Evolutionary conservation across 2,113 vertebrate species (phyloP).

Genomic region (Genyomyrus donnyi): DNA sequence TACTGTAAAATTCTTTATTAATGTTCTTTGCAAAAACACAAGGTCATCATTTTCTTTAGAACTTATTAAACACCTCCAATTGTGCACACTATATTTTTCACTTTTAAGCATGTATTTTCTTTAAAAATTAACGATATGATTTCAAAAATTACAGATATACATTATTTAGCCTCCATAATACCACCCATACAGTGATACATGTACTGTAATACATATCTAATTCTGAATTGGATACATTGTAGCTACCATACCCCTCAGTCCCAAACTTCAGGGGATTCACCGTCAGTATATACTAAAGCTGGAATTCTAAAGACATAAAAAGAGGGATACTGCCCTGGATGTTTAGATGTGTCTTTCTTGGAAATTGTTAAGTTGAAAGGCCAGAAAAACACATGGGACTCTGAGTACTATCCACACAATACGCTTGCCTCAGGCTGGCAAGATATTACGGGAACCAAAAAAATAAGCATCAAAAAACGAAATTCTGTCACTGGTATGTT

Average conservation of each 20-base stretch:
- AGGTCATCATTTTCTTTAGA: background rate
- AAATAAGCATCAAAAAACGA: background rate
- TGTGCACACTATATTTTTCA: background rate
- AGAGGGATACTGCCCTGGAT: background rate
- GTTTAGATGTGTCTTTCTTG: background rate
- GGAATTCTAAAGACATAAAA: background rate
- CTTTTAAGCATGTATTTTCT: background rate
- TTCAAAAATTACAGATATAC: background rate
- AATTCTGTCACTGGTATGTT: background rate
- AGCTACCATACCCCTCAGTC: background rate
- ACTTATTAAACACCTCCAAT: background rate
- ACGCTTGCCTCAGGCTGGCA: background rate
- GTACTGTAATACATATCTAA: background rate
- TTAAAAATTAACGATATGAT: background rate
- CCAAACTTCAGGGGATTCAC: background rate
- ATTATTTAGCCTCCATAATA: background rate
- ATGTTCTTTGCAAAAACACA: background rate
- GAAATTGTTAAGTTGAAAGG: slow-evolving; percentile 6
- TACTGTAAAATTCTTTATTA: background rate
- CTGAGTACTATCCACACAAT: background rate
- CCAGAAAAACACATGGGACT: background rate
- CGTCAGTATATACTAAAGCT: background rate
- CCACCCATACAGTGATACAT: background rate
- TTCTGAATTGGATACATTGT: background rate
- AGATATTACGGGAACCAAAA: background rate